Evolutionary conservation across 2,888 invertebrate genomes (phyloP), one percentile per base, ranked within the genome.

Genomic region (Diaphora mendica): DNA sequence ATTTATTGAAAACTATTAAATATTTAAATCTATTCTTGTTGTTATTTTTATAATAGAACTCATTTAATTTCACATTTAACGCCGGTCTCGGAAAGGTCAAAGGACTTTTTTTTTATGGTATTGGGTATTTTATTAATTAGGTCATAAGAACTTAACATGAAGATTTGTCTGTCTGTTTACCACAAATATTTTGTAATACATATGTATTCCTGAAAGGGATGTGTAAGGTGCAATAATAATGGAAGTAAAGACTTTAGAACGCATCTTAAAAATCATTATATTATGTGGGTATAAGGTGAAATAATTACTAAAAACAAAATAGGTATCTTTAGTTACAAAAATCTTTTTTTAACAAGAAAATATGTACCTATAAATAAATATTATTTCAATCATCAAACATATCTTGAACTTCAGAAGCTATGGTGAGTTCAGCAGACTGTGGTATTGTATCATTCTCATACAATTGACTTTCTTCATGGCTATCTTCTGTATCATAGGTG

Each of bases 361-460:
- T 3, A 62, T 33, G 3, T 26, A 23, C 8, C 0, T 30, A 62
- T 62, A 30, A 7, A 30, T 17, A 62, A 13, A 59, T 30, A 62
- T 1, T 26, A 17, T 62, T 20, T 74, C 72, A 80, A 77, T 94
- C 92, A 90, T 94, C 94, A 91, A 95, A 96, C 79, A 95, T 89
- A 77, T 94, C 91, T 84, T 95, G 91, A 23, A 94, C 88, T 82
- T 94, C 94, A 23, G 93, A 86, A 78, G 86, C 88, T 66, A 95
- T 90, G 23, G 88, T 89, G 13, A 95, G 81, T 73, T 93, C 92
- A 33, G 91, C 91, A 48, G 92, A 86, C 75, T 91, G 88, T 33
- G 94, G 94, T 30, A 91, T 82, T 4, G 94, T 95, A 81, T 95
- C 92, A 89, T 92, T 93, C 77, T 94, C 94, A 91, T 94, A 94